Conservation (phyloP, 2,113 vertebrate genomes). For the Chaetodon trifascialis region DNA sequence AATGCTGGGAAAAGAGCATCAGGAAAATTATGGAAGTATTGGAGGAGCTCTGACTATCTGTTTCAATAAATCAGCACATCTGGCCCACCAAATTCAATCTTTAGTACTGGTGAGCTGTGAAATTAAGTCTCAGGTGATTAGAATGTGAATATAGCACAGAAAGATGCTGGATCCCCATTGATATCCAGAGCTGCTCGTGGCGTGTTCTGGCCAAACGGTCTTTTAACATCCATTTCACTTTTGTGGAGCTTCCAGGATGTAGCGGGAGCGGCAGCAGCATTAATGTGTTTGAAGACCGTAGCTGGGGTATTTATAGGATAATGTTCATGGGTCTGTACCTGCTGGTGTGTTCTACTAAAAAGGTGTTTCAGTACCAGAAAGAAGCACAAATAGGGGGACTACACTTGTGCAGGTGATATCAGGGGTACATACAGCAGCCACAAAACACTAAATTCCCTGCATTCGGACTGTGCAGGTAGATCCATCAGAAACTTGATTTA, state of each 20-base stretch:
- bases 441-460: no score
- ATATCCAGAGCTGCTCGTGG: slow-evolving; percentile 4
- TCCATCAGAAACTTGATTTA: not conserved
- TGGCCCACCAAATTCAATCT: slow-evolving; percentile 72
- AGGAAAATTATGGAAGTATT: slow-evolving; percentile 38
- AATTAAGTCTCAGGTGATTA: slow-evolving; percentile 73
- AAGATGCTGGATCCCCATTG: slow-evolving; percentile 34
- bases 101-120: slow-evolving; percentile 78
- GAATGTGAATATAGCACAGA: slow-evolving; percentile 46
- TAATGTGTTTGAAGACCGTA: slow-evolving; percentile 3
- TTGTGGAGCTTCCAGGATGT: slow-evolving; percentile 7
- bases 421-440: not conserved
- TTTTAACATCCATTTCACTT: slow-evolving; percentile 12
- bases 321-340: slow-evolving; percentile 14
- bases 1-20: slow-evolving; percentile 14
- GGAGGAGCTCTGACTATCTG: slow-evolving; percentile 30
- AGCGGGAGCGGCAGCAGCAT: slow-evolving; percentile 10
- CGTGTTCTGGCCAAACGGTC: not conserved
- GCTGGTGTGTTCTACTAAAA: not conserved
- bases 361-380: slow-evolving; percentile 2
- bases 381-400: not conserved
- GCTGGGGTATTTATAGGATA: slow-evolving; percentile 38
- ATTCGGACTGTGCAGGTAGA: no score
- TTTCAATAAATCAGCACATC: slow-evolving; percentile 70
- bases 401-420: not conserved